A percentile compares a stretch with the other conserved stretches of the same genome.
Evolutionary conservation across 1,140 invertebrate genomes (phyloP).

Genomic region (Meloidogyne exigua): DNA sequence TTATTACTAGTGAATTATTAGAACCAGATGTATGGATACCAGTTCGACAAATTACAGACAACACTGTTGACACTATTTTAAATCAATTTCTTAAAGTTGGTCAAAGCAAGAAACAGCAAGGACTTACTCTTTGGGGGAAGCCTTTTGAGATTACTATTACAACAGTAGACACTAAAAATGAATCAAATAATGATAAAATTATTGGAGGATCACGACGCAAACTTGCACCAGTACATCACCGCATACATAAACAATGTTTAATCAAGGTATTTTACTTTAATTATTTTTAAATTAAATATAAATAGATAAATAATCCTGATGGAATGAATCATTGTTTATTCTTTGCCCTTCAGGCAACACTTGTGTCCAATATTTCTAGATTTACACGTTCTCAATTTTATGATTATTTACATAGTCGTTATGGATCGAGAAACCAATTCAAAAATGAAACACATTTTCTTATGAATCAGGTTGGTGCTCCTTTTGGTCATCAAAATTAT

Average conservation of each 20-base stretch:
- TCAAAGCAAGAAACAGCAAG: not conserved
- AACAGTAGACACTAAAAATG: not conserved
- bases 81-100: slow-evolving; percentile 7
- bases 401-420: too few relatives aligned
- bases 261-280: slow-evolving; percentile 5
- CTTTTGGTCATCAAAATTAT: not conserved
- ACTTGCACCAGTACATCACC: not conserved
- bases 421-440: too few relatives aligned
- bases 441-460: not conserved
- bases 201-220: not conserved
- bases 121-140: not conserved
- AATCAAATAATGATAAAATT: not conserved
- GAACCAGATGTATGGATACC: slow-evolving; percentile 9
- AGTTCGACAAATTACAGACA: not conserved
- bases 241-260: not conserved
- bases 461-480: not conserved
- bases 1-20: slow-evolving; percentile 10
- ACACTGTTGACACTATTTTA: not conserved
- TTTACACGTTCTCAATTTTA: too few relatives aligned
- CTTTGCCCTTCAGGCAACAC: too few relatives aligned
- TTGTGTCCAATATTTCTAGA: too few relatives aligned
- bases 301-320: too few relatives aligned
- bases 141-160: not conserved
- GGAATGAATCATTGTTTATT: too few relatives aligned
- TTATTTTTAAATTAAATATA: too few relatives aligned